Evolutionary conservation across 1,140 invertebrate species (phyloP).

Genomic region (Lutraria rhynchaena): DNA sequence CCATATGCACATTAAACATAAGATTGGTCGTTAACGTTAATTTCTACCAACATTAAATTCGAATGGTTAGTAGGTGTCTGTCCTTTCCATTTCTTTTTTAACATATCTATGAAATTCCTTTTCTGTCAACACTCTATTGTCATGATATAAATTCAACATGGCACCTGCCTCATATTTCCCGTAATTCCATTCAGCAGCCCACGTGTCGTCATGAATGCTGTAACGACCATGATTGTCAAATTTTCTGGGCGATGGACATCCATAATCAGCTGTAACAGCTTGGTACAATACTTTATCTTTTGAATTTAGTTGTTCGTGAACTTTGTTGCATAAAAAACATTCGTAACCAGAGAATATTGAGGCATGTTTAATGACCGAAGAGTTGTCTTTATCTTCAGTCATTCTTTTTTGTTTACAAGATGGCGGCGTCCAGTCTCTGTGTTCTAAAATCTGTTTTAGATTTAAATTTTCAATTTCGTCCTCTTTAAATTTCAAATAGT

Average conservation of each 20-base stretch:
- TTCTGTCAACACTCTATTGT: not conserved
- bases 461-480: constrained; percentile 80
- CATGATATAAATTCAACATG: not conserved
- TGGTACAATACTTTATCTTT: constrained; percentile 28
- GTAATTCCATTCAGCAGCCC: constrained; percentile 42
- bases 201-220: constrained; percentile 26
- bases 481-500: constrained; percentile 85
- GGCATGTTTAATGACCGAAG: constrained; percentile 73
- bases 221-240: constrained; percentile 67
- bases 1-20: too few relatives aligned
- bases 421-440: constrained; percentile 76
- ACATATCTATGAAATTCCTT: constrained; percentile 41
- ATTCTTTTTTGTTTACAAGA: constrained; percentile 31
- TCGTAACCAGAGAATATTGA: constrained; percentile 85
- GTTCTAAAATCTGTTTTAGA: constrained; percentile 80
- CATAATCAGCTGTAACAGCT: constrained; percentile 73
- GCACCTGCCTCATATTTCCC: constrained; percentile 39
- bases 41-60: too few relatives aligned
- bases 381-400: constrained; percentile 67
- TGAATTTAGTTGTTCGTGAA: constrained; percentile 73
- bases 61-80: too few relatives aligned
- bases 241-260: constrained; percentile 84
- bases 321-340: constrained; percentile 85
- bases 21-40: too few relatives aligned
- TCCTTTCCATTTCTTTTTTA: constrained; percentile 2